Evolutionary conservation across 1,140 invertebrate species (phyloP).

Genomic region (Armadillidium nasatum): DNA sequence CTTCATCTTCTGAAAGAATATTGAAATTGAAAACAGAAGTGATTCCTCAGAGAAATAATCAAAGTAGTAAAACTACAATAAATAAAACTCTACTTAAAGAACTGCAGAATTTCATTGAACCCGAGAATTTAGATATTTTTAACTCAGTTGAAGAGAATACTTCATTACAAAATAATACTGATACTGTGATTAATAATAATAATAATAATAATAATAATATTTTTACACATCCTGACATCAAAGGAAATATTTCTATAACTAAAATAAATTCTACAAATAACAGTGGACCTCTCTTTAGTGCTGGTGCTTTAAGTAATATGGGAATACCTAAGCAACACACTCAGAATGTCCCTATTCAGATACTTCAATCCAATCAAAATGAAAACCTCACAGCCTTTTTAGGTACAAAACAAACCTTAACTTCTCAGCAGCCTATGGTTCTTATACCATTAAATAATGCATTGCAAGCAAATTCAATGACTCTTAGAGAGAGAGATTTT

Average conservation of each 20-base stretch:
- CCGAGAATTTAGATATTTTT: background rate
- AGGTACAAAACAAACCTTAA: background rate
- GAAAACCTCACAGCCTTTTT: too few species aligned
- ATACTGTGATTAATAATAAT: background rate
- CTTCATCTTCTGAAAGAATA: background rate
- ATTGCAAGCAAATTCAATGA: background rate
- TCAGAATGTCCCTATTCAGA: too few species aligned
- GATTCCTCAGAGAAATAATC: background rate
- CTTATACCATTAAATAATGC: background rate
- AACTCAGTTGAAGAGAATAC: background rate
- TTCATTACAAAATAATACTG: background rate
- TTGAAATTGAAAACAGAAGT: background rate
- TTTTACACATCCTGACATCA: background rate
- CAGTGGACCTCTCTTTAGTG: too few species aligned
- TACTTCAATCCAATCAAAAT: too few species aligned
- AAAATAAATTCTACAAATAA: background rate
- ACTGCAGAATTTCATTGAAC: background rate
- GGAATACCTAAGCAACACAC: too few species aligned
- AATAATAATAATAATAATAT: background rate
- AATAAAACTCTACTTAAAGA: background rate
- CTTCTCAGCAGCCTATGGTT: background rate
- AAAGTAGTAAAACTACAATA: background rate
- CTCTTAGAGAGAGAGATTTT: background rate
- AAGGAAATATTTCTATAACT: background rate
- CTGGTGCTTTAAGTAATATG: too few species aligned